Conservation (phyloP, 2,113 vertebrate species). For the Heterochromis multidens region DNA sequence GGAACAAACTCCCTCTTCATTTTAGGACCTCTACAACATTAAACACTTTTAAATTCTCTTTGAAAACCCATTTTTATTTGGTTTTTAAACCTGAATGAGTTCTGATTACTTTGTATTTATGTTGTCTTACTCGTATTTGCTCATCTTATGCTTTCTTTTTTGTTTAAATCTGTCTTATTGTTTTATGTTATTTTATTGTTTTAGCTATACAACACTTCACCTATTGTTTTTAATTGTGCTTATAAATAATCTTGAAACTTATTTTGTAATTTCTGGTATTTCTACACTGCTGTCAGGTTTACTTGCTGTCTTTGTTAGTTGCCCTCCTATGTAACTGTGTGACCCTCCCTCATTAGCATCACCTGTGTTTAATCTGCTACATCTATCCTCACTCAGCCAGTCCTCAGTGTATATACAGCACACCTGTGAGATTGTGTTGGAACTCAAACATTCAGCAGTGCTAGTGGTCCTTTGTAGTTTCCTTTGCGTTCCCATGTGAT, state of each 20-base stretch:
- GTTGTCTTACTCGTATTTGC: not conserved
- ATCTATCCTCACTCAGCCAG: not conserved
- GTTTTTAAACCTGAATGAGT: not conserved
- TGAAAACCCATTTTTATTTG: not conserved
- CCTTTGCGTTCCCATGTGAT: not conserved
- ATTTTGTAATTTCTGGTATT: not conserved
- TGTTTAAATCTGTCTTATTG: not conserved
- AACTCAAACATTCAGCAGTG: not conserved
- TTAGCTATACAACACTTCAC: not conserved
- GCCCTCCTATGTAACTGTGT: not conserved
- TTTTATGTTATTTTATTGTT: not conserved
- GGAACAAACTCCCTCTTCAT: not conserved
- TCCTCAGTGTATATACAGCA: not conserved
- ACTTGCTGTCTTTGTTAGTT: not conserved
- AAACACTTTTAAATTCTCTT: not conserved
- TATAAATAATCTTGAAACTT: not conserved
- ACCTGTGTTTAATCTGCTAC: not conserved
- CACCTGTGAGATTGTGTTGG: not conserved
- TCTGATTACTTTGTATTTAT: not conserved
- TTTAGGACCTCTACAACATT: not conserved
- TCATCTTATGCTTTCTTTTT: not conserved
- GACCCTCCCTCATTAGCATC: not conserved
- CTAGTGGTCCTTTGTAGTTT: not conserved
- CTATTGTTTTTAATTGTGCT: not conserved
- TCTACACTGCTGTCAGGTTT: not conserved